These are phyloP conservation scores for Apantesis nais DNA, from an alignment of 2,888 invertebrate species.

Conservation along the genomic window DNA sequence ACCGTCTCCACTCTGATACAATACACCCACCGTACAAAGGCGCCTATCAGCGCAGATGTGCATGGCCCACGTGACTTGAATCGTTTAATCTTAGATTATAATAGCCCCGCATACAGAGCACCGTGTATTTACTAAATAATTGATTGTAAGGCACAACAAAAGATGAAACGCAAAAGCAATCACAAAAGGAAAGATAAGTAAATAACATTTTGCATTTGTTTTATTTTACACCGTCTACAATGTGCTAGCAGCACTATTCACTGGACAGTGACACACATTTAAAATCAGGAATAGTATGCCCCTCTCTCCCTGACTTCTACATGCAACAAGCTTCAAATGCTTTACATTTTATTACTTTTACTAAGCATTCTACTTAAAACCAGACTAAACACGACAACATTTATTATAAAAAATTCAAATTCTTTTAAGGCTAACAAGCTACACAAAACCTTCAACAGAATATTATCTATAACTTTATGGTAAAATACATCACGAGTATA, in stretches of 20 bases:
- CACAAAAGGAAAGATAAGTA: background rate
- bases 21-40: conserved; percentile 26
- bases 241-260: too few relatives aligned
- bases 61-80: conserved; percentile 45
- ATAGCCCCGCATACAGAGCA: background rate
- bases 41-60: conserved; percentile 48
- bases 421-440: background rate
- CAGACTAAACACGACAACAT: too few relatives aligned
- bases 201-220: too few relatives aligned
- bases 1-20: conserved; percentile 26
- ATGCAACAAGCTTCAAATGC: background rate
- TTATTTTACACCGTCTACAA: too few relatives aligned
- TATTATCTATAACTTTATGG: too few relatives aligned
- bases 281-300: background rate
- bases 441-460: background rate
- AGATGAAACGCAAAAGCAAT: background rate
- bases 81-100: conserved; percentile 34
- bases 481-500: background rate
- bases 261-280: too few relatives aligned
- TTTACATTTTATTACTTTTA: background rate
- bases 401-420: background rate
- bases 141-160: background rate
- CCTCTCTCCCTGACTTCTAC: background rate
- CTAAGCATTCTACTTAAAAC: background rate
- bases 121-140: background rate